phyloP scores from a whole-genome alignment of 1,140 invertebrate species.

The Nebria ingens region DNA sequence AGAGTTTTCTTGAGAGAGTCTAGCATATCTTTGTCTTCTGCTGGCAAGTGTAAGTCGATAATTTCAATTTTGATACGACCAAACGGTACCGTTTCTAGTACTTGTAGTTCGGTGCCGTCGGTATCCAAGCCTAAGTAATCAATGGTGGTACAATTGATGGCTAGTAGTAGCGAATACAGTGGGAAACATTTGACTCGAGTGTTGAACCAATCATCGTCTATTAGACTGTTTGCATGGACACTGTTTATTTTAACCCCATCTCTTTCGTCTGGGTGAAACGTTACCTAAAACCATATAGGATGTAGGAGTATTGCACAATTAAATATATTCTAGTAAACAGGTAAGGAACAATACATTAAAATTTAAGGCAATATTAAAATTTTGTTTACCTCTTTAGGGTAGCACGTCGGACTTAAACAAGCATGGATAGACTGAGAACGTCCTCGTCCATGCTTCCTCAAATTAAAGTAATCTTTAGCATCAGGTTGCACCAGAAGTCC shows the following conservation, averaged over 20 bases:
- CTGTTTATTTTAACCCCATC: constrained; percentile 39
- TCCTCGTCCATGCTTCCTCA: constrained; percentile 40
- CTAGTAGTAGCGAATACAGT: constrained; percentile 65
- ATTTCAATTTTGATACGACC: constrained; percentile 39
- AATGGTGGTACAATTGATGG: constrained; percentile 55
- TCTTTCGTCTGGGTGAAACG: constrained; percentile 48
- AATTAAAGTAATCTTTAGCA: constrained; percentile 53
- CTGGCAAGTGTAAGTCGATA: constrained; percentile 30
- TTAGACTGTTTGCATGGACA: constrained; percentile 36
- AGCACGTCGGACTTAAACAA: constrained; percentile 59
- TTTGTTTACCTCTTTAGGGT: constrained; percentile 56
- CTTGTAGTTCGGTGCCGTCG: constrained; percentile 49
- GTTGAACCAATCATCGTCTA: constrained; percentile 38
- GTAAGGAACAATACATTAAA: neutral
- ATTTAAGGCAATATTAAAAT: neutral
- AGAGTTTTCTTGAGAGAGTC: constrained; percentile 30
- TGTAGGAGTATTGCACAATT: neutral
- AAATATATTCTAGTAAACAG: neutral
- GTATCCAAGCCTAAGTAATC: constrained; percentile 64
- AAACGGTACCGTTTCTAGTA: constrained; percentile 42
- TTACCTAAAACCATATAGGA: constrained; percentile 37
- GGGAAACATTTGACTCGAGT: constrained; percentile 74
- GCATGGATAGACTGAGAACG: constrained; percentile 54
- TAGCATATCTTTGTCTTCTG: constrained; percentile 27
- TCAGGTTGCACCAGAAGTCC: constrained; percentile 66